Evolutionary conservation across 2,888 invertebrate genomes (phyloP).

Genomic region (Thereva nobilitata): DNA sequence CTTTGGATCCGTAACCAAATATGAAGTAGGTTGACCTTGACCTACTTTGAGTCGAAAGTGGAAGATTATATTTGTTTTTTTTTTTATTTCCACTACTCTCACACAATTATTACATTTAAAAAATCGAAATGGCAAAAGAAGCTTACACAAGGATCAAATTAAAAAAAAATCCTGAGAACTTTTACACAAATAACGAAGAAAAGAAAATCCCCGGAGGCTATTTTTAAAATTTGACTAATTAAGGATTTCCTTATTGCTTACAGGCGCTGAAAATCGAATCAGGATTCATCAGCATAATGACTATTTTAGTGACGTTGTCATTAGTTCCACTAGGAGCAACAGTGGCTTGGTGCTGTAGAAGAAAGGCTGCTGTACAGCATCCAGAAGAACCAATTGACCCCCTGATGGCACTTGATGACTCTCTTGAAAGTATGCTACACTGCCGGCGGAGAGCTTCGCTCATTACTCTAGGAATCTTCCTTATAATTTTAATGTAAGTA

Average conservation of each 20-base stretch:
- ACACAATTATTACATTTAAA: no score
- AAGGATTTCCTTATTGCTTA: constrained; percentile 40
- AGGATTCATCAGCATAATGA: constrained; percentile 68
- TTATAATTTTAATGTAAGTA: constrained; percentile 53
- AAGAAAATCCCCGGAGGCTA: no score
- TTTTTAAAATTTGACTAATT: no score
- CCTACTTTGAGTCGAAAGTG: no score
- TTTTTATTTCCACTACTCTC: no score
- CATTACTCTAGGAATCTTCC: constrained; percentile 53
- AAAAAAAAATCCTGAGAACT: no score
- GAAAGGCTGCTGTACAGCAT: constrained; percentile 59
- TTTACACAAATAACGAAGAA: no score
- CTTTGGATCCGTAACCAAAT: no score
- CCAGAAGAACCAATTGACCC: constrained; percentile 47
- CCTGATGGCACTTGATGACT: constrained; percentile 53
- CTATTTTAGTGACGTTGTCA: constrained; percentile 66
- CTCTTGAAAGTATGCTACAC: constrained; percentile 51
- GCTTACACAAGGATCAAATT: no score
- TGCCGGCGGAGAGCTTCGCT: constrained; percentile 53
- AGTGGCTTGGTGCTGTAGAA: constrained; percentile 60
- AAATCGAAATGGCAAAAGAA: no score
- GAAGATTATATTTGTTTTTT: no score
- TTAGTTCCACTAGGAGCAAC: constrained; percentile 68
- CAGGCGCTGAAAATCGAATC: constrained; percentile 74
- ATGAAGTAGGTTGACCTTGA: no score